Percentiles rank a stretch among this genome's conserved stretches.
phyloP scores from a whole-genome alignment of 2,113 vertebrate genomes.

The Heliornis fulica region DNA sequence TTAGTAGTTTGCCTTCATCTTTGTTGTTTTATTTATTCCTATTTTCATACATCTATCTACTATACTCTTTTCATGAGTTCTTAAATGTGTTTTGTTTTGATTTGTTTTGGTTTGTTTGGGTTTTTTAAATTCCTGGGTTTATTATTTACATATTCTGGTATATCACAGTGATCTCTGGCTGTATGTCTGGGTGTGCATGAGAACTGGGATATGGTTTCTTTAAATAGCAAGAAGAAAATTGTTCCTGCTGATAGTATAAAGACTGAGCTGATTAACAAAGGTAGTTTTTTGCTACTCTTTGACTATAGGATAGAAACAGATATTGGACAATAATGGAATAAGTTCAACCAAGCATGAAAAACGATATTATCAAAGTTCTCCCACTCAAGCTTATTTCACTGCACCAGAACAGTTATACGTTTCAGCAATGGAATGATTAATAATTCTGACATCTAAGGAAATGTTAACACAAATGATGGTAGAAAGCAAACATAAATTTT shows the following conservation, averaged over 20 bases:
- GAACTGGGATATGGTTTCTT: neutral
- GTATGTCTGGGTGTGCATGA: neutral
- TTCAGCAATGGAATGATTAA: neutral
- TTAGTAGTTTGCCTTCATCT: neutral
- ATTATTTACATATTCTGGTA: neutral
- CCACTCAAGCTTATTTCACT: neutral
- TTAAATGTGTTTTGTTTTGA: neutral
- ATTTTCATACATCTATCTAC: neutral
- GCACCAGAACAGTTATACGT: neutral
- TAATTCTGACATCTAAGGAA: neutral
- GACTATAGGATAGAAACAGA: neutral
- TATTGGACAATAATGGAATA: neutral
- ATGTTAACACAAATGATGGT: neutral
- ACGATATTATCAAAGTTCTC: neutral
- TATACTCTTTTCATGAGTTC: neutral
- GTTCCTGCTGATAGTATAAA: neutral
- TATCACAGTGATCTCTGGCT: neutral
- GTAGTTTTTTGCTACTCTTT: neutral
- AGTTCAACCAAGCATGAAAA: neutral
- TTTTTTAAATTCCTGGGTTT: neutral
- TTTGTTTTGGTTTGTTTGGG: no score
- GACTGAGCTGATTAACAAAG: neutral
- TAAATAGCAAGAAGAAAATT: neutral
- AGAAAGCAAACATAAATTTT: neutral
- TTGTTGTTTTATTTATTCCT: neutral